Base-by-base conservation (phyloP, 2,888 invertebrate species). In the Panzeria rudis region DNA sequence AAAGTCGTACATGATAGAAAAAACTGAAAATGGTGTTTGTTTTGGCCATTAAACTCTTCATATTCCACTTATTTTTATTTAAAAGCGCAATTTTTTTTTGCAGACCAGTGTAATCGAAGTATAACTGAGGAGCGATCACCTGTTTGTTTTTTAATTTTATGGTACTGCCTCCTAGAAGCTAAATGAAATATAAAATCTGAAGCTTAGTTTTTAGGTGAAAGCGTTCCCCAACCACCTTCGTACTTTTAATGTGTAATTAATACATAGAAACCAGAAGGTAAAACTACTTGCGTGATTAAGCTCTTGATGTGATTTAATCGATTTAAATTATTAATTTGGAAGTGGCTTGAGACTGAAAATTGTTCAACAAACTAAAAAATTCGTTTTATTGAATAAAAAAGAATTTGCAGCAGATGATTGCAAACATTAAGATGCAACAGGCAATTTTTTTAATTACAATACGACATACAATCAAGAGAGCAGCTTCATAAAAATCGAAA, bases 361-460 rank as follows among this genome's bases (percentile, higher is more conserved):
- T 69, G 32, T 20, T 56, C 29, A 71, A 44, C 29, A 56, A 71
- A 71, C 13, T 11, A 25, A 62, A 50, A 73, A n/a, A 7, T 75
- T 54, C 9, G 7, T 1, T 41, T n/a, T 64, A 52, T 62, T 64
- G 62, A 52, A 54, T 75, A 41, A 64, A 25, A 20, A 25, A 0
- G 23, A 25, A 41, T 9, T 41, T 13, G 52, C 13, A 69, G 50
- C 78, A 78, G 61, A 78, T 78, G 69, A 78, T 20, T 52, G 61
- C 52, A 78, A 41, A 15, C 20, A 29, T 15, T 20, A 29, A 38
- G 50, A 69, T 25, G 47, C 25, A 29, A n/a, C 15, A 23, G 17
- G 44, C 3, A 38, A 35, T 3, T n/a, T 38, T 25, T 62, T 52
- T 9, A 5, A 1, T 8, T 25, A 50, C 15, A 15, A 62, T 71